Evolutionary conservation across 2,797 vertebrate species (phyloP).

Genomic region (Hyperoplus lanceolatus): DNA sequence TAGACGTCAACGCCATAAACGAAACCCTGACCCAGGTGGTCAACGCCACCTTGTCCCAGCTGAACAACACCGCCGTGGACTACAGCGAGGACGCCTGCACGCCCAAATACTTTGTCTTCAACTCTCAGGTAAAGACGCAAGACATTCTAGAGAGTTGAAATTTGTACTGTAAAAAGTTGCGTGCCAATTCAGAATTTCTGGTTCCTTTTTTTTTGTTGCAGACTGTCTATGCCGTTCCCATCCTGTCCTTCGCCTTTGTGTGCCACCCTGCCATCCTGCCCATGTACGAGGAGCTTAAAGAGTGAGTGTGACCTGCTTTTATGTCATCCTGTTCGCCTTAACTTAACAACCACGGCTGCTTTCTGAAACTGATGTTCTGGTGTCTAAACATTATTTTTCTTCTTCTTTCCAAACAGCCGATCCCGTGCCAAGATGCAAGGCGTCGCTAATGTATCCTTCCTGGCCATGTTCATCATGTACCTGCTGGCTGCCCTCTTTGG

Average conservation of each 20-base stretch:
- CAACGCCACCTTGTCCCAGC: conserved; percentile 75
- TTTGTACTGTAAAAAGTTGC: not conserved
- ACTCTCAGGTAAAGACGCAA: conserved; percentile 89
- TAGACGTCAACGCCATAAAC: conserved; percentile 73
- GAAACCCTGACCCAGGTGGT: conserved; percentile 60
- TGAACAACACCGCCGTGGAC: conserved; percentile 59
- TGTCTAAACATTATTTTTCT: conserved; percentile 1
- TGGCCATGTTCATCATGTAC: conserved; percentile 98
- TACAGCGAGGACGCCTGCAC: conserved; percentile 85
- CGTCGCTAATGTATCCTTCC: conserved; percentile 96
- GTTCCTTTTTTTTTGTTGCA: conserved; percentile 54
- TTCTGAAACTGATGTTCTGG: not conserved
- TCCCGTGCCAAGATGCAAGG: conserved; percentile 95
- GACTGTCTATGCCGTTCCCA: conserved; percentile 97
- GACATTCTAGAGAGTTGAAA: not conserved
- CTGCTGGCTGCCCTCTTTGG: conserved; percentile 96
- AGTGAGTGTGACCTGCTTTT: conserved; percentile 80
- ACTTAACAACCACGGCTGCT: not conserved
- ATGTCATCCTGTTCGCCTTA: not conserved
- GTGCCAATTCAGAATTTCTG: not conserved
- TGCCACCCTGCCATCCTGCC: conserved; percentile 98
- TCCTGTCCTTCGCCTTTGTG: conserved; percentile 97
- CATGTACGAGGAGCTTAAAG: conserved; percentile 97
- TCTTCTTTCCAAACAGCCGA: conserved; percentile 83
- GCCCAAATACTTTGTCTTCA: conserved; percentile 94